Percentiles rank a stretch among this genome's conserved stretches.
Evolutionary conservation across 2,888 invertebrate genomes (phyloP).

Genomic region (Xestobium rufovillosum): DNA sequence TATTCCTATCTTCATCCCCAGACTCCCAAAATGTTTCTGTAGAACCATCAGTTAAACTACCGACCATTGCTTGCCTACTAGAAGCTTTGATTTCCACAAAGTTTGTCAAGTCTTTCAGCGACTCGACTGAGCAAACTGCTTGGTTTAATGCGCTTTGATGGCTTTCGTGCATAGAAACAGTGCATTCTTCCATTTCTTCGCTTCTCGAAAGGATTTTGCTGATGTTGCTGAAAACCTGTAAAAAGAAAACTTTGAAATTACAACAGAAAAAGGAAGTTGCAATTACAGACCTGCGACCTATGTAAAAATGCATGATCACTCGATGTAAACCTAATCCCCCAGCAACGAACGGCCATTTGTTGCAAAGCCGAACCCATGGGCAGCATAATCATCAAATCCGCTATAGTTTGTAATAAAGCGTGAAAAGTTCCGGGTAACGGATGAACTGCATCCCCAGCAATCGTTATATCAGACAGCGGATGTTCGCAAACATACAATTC

Average conservation of each 20-base stretch:
- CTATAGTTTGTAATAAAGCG: constrained; percentile 80
- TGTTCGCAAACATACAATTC: constrained; percentile 58
- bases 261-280: constrained; percentile 1
- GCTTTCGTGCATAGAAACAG: constrained; percentile 52
- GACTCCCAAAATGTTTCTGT: constrained; percentile 99
- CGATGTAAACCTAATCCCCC: constrained; percentile 83
- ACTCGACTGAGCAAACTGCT: constrained; percentile 52
- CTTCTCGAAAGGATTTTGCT: constrained; percentile 90
- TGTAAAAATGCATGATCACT: constrained; percentile 90
- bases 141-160: constrained; percentile 45
- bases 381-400: constrained; percentile 82
- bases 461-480: constrained; percentile 69
- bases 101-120: constrained; percentile 66
- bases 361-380: constrained; percentile 82
- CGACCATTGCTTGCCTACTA: constrained; percentile 89
- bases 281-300: constrained; percentile 40
- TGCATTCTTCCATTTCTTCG: constrained; percentile 67
- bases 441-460: constrained; percentile 64
- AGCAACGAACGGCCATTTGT: constrained; percentile 88
- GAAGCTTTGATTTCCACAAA: constrained; percentile 79
- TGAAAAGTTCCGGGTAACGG: constrained; percentile 63
- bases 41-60: constrained; percentile 84
- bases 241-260: constrained; percentile 9
- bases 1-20: constrained; percentile 92
- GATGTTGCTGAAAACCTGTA: constrained; percentile 82